Conservation (phyloP, 2,797 vertebrate genomes). For the Periparus ater region DNA sequence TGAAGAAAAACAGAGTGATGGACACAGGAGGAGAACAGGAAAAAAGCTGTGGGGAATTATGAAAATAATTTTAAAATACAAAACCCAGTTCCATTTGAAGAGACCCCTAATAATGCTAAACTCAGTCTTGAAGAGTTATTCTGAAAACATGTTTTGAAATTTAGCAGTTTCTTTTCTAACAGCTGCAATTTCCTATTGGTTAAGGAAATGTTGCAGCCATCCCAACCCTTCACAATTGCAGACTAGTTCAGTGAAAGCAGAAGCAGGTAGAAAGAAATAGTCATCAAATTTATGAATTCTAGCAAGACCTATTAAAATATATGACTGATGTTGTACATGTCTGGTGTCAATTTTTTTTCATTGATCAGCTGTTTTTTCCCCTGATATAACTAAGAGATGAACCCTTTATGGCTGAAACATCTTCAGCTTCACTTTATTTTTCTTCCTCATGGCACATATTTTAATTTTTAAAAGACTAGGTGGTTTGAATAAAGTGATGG, state of each 20-base stretch:
- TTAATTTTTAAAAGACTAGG: not conserved
- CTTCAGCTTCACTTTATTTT: not conserved
- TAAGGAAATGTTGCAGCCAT: not conserved
- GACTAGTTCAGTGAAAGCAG: not conserved
- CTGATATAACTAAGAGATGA: not conserved
- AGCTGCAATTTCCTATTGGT: not conserved
- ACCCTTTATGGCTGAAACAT: not conserved
- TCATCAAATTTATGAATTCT: not conserved
- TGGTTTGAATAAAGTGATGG: not conserved
- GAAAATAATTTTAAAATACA: not conserved
- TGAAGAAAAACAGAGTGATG: not conserved
- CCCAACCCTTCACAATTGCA: not conserved
- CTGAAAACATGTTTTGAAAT: not conserved
- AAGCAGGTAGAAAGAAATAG: not conserved
- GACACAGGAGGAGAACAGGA: accelerated
- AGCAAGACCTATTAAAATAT: not conserved
- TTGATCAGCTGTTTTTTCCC: not conserved
- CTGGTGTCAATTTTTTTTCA: not conserved
- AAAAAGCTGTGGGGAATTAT: not conserved
- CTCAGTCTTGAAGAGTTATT: not conserved
- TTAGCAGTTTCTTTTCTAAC: not conserved
- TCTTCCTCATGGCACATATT: not conserved
- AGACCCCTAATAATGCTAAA: not conserved
- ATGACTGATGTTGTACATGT: accelerated
- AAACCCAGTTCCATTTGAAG: not conserved